Percentiles rank a stretch among this genome's conserved stretches.
These are phyloP conservation scores for Microctonus hyperodae DNA, from an alignment of 2,888 invertebrate genomes.

Conservation along the genomic window DNA sequence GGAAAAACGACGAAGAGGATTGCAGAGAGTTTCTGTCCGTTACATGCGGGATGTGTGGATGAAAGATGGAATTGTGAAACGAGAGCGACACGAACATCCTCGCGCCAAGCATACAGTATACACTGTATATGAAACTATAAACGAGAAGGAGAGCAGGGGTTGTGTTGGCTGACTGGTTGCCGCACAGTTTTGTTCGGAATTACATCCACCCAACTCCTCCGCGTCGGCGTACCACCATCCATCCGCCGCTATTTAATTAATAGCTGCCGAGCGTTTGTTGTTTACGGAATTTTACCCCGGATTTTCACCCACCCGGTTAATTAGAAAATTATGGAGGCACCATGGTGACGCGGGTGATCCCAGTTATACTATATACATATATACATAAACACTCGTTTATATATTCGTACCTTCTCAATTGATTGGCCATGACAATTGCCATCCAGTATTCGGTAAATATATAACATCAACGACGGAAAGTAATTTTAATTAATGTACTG, in stretches of 20 bases:
- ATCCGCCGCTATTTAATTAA: slow-evolving; percentile 51
- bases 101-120: slow-evolving; percentile 1
- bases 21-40: slow-evolving; percentile 25
- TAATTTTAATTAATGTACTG: background rate
- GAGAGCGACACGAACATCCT: slow-evolving; percentile 10
- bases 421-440: background rate
- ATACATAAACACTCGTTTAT: background rate
- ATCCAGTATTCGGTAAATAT: background rate
- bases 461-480: background rate
- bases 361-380: slow-evolving; percentile 18
- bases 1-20: background rate
- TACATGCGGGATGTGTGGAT: slow-evolving; percentile 30
- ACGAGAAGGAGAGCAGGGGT: slow-evolving; percentile 21
- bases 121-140: slow-evolving; percentile 8
- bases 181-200: slow-evolving; percentile 48
- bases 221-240: slow-evolving; percentile 40
- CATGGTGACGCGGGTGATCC: slow-evolving; percentile 25
- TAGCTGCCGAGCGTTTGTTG: slow-evolving; percentile 48
- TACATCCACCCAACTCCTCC: slow-evolving; percentile 37
- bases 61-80: slow-evolving; percentile 32
- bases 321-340: slow-evolving; percentile 45
- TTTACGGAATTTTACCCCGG: slow-evolving; percentile 50
- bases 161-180: slow-evolving; percentile 27
- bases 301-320: slow-evolving; percentile 45
- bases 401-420: background rate